Evolutionary conservation across 2,888 invertebrate genomes (phyloP).

Genomic region (Baronia brevicornis): DNA sequence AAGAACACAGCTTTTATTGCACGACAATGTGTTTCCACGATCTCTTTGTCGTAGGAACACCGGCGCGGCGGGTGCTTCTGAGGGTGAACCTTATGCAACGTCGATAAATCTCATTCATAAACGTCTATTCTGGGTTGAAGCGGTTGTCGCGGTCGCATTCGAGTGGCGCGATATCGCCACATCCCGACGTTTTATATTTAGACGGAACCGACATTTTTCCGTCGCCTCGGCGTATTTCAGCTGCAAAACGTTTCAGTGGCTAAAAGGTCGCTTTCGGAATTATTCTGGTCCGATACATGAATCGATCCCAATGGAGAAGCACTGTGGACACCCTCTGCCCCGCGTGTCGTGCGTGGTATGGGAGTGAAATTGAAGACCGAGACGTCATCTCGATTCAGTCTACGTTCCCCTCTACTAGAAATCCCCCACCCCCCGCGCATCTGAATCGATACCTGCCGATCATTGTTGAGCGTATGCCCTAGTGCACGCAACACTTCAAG

Average conservation of each 20-base stretch:
- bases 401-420: no score
- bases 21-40: slow-evolving; percentile 5
- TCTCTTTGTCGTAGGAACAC: slow-evolving; percentile 5
- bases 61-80: slow-evolving; percentile 3
- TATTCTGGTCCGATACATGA: no score
- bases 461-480: no score
- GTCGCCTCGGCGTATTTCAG: slow-evolving; percentile 2
- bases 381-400: no score
- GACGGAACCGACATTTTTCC: slow-evolving; percentile 10
- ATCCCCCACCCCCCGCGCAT: no score
- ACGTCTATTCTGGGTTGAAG: slow-evolving; percentile 13
- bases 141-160: slow-evolving; percentile 7
- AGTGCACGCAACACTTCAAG: no score
- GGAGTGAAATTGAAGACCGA: no score
- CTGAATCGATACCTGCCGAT: no score
- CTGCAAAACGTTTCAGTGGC: slow-evolving; percentile 3
- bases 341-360: no score
- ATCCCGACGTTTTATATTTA: slow-evolving; percentile 12
- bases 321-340: no score
- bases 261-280: no score
- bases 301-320: no score
- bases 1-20: slow-evolving; percentile 8
- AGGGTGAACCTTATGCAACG: slow-evolving; percentile 9
- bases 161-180: slow-evolving; percentile 5
- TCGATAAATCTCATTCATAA: slow-evolving; percentile 19